A percentile compares a stretch with the other conserved stretches of the same genome.
Conservation (phyloP, 2,113 vertebrate genomes). For the Sinosuthora webbiana region DNA sequence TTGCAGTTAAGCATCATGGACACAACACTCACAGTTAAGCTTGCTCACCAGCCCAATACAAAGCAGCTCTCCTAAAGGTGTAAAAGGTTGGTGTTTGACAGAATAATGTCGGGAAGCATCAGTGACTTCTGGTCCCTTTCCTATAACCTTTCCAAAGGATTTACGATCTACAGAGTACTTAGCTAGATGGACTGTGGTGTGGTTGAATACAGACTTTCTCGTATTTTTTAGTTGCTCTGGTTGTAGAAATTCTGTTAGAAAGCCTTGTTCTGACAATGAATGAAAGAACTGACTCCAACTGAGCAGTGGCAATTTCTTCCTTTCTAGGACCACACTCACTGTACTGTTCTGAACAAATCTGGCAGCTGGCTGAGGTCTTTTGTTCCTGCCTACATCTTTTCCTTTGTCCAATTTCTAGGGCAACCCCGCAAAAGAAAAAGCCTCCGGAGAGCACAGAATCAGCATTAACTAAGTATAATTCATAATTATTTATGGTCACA, state of each 20-base stretch:
- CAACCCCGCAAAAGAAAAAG: background rate
- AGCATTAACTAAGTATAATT: background rate
- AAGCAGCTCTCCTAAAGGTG: background rate
- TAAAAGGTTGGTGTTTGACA: background rate
- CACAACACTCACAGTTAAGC: background rate
- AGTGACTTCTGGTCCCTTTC: background rate
- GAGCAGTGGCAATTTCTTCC: background rate
- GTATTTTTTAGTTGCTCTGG: background rate
- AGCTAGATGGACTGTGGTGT: background rate
- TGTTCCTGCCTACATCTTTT: background rate
- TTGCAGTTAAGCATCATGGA: background rate
- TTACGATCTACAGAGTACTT: background rate
- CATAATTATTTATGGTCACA: background rate
- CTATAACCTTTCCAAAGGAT: background rate
- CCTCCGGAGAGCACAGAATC: background rate
- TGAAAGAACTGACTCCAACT: background rate
- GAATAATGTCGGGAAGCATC: background rate
- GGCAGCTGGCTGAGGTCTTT: background rate
- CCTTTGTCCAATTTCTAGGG: background rate
- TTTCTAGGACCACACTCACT: slow-evolving; percentile 6
- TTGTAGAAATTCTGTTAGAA: background rate
- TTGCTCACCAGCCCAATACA: background rate
- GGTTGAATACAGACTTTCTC: background rate
- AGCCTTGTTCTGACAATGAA: background rate
- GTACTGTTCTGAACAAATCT: background rate